phyloP scores from a whole-genome alignment of 1,140 invertebrate species.

The Acromyrmex echinatior region DNA sequence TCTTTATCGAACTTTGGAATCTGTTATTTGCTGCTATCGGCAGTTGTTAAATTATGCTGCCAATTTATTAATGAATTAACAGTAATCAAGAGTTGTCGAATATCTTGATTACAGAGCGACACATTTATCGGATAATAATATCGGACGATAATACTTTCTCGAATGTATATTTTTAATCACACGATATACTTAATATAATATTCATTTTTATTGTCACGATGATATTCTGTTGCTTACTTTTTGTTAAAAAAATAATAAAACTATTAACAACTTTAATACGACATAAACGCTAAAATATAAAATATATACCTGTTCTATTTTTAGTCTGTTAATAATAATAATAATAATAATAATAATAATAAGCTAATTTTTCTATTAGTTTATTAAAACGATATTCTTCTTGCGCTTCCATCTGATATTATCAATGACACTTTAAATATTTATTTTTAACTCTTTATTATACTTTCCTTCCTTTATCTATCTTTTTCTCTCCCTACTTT shows the following conservation, averaged over 20 bases:
- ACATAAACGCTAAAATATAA: neutral
- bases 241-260: conserved; percentile 1
- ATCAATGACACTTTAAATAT: no score
- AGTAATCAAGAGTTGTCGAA: neutral
- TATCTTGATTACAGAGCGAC: neutral
- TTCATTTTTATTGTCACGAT: neutral
- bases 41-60: neutral
- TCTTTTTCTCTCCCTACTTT: no score
- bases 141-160: neutral
- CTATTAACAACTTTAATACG: neutral
- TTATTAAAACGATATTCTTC: neutral
- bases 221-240: neutral
- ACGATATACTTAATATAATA: neutral
- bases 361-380: neutral
- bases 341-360: neutral
- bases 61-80: neutral
- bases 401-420: no score
- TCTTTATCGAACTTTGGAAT: conserved; percentile 23
- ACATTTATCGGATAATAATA: neutral
- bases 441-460: no score
- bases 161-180: neutral
- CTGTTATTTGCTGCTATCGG: conserved; percentile 10
- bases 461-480: no score
- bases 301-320: neutral
- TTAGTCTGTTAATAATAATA: neutral